Base-by-base conservation (phyloP, 1,140 invertebrate genomes). In the Oppia nitens region DNA sequence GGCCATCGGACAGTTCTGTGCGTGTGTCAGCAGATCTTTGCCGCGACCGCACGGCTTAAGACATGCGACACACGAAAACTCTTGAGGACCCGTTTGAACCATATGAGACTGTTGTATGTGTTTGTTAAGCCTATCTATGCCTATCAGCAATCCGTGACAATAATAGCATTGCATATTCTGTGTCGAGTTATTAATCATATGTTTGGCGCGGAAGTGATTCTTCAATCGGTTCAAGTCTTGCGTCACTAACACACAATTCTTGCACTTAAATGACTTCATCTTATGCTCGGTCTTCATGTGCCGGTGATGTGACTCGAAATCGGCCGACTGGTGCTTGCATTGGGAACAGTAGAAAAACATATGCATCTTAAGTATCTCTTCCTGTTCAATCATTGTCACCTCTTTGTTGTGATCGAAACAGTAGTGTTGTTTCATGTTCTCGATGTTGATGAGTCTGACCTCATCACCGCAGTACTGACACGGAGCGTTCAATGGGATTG, bases 151-250 rank as follows among this genome's bases (percentile, higher is more conserved):
- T 12, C 67, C 66, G 28, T 62, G 64, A 56, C 66, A 67, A 23
- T 66, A 66, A 26, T 61, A 62, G 53, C 66, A 67, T 49, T 67
- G 65, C n/a, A 67, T 55, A 56, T 67, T 66, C 24, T 66, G 66
- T 3, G 61, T 60, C 17, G 62, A 60, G 29, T 61, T 64, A 55
- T 64, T 63, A 32, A 67, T 59, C 50, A 67, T 60, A 56, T 67
- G 66, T 26, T 65, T 64, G n/a, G 67, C 66, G 40, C 64, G 64
- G 2, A 61, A 65, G 62, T 67, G 66, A 27, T 63, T 66, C 21
- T 60, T 59, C 0, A 67, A 50, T 6, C 66, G 59, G 57, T 57
- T 63, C n/a, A 63, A 62, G 24, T 64, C 63, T 28, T 65, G 61
- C 3, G 66, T 67, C 40, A 64, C 63, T 51, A 65, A 65, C 6